Evolutionary conservation across 2,113 vertebrate species (phyloP).

Genomic region (Tylochromis polylepis): DNA sequence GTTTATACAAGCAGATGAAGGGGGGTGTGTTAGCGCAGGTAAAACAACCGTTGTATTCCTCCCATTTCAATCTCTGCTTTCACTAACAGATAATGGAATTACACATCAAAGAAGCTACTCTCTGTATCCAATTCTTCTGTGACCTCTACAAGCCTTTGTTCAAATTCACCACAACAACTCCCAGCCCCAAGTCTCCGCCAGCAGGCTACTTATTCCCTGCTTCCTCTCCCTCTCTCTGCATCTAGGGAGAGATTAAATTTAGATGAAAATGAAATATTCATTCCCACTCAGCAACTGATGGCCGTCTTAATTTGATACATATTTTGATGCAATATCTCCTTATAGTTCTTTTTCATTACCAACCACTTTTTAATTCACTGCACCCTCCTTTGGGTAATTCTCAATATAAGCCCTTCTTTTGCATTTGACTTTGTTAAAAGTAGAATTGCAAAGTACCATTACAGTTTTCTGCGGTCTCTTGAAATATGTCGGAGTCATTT

Average conservation of each 20-base stretch:
- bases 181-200: slow-evolving; percentile 12
- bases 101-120: slow-evolving; percentile 52
- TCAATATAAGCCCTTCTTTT: slow-evolving; percentile 5
- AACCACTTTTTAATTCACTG: background rate
- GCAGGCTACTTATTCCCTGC: slow-evolving; percentile 27
- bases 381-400: slow-evolving; percentile 30
- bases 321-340: slow-evolving; percentile 36
- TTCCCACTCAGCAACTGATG: slow-evolving; percentile 60
- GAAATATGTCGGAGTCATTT: slow-evolving; percentile 56
- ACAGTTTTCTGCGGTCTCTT: slow-evolving; percentile 22
- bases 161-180: slow-evolving; percentile 58
- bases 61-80: slow-evolving; percentile 48
- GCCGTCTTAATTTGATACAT: slow-evolving; percentile 58
- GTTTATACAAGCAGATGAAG: slow-evolving; percentile 41
- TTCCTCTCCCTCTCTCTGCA: slow-evolving; percentile 4
- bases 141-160: slow-evolving; percentile 66
- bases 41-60: slow-evolving; percentile 37
- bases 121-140: slow-evolving; percentile 47
- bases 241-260: slow-evolving; percentile 63
- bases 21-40: slow-evolving; percentile 25
- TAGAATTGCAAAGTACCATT: slow-evolving; percentile 26
- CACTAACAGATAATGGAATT: slow-evolving; percentile 54
- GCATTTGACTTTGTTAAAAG: slow-evolving; percentile 42
- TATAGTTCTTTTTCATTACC: slow-evolving; percentile 39
- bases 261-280: slow-evolving; percentile 72